Evolutionary conservation across 2,797 vertebrate species (phyloP), one percentile per base, ranked within the genome.

Genomic region (Etheostoma perlongum): DNA sequence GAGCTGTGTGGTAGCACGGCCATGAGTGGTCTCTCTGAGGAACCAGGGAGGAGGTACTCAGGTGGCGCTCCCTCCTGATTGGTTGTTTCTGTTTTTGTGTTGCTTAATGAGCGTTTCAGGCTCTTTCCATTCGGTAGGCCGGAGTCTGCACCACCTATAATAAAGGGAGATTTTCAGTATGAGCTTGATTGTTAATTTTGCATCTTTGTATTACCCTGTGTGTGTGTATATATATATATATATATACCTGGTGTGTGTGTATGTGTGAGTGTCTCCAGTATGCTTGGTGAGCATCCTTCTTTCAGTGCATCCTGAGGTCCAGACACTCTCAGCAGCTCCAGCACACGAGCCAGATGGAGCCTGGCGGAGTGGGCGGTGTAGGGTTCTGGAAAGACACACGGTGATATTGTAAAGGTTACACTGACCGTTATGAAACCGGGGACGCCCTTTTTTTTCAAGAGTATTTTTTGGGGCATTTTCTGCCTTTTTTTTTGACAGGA

Each of bases 21-120:
- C 90, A 96, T 90, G 58, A 96, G 89, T 0, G 95, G 95, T 66
- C 93, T 94, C 19, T 97, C 96, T 36, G 84, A 87, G 52, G 93
- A 94, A 25, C 96, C 96, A 46, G 96, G 96, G 9, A 95, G 92
- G 51, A 97, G 94, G 84, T 95, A 95, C n/a, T 95, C 95, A 8
- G 96, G 95, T 16, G 92, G 94, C 53, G 76, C 74, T 64, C 87
- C 93, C 23, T 95, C 94, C 88, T 93, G 93, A 64, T 64, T 86
- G 47, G 71, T 48, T 33, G 90, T 78, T 52, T 95, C 95, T 71
- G 92, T 80, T 85, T 95, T 96, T 61, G 90, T 89, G 74, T 95
- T 95, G 83, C 91, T 93, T 67, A 85, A 66, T 14, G 93, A 90
- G 8, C 95, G 95, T 80, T 93, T 96, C 62, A 91, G 78, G 79